Conservation (phyloP, 2,888 invertebrate genomes). For the Perizoma affinitatum region DNA sequence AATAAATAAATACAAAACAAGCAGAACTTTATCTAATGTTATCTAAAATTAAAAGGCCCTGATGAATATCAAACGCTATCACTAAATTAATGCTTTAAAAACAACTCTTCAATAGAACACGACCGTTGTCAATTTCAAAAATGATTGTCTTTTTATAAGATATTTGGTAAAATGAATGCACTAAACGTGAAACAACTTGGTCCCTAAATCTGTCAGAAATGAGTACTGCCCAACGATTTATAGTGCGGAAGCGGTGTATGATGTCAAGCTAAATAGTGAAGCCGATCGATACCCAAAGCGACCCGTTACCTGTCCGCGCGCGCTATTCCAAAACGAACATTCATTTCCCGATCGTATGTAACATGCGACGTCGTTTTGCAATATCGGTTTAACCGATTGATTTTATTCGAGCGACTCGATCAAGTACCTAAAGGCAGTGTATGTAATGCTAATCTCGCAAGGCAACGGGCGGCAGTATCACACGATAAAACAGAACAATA, state of each 20-base stretch:
- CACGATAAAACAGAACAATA: constrained; percentile 22
- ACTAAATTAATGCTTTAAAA: constrained; percentile 59
- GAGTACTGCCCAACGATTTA: constrained; percentile 43
- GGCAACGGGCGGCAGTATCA: constrained; percentile 24
- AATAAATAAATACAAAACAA: constrained; percentile 79
- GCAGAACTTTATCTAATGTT: constrained; percentile 72
- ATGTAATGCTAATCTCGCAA: constrained; percentile 27
- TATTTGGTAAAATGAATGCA: constrained; percentile 39
- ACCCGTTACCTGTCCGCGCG: constrained; percentile 37
- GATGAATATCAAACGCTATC: constrained; percentile 72
- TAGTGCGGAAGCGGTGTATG: constrained; percentile 36
- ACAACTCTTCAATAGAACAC: constrained; percentile 43
- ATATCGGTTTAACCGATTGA: constrained; percentile 35
- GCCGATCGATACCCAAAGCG: constrained; percentile 43
- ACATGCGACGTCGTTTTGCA: constrained; percentile 29
- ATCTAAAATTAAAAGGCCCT: constrained; percentile 74
- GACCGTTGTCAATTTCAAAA: constrained; percentile 50
- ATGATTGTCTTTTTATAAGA: constrained; percentile 73
- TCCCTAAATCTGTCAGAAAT: constrained; percentile 61
- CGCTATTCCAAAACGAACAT: constrained; percentile 28
- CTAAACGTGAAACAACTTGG: constrained; percentile 55
- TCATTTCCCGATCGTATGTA: constrained; percentile 21
- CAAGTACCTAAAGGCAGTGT: constrained; percentile 32
- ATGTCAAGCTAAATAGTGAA: constrained; percentile 43
- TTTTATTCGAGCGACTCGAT: constrained; percentile 36